A percentile compares a stretch with the other conserved stretches of the same genome.
Evolutionary conservation across 1,140 invertebrate genomes (phyloP).

Genomic region (Listronotus bonariensis): DNA sequence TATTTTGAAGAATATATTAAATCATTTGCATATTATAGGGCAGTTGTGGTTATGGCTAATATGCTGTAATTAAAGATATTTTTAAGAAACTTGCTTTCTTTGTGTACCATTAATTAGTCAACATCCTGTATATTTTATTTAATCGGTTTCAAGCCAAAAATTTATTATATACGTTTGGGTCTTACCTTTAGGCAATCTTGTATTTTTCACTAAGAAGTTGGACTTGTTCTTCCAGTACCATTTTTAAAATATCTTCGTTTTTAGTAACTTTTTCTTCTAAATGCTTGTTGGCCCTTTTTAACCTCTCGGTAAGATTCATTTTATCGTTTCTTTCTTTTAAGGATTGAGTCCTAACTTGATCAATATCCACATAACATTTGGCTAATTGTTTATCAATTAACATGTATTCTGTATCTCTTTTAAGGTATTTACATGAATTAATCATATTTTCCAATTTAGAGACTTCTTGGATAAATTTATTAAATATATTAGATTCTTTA

Average conservation of each 20-base stretch:
- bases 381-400: conserved; percentile 20
- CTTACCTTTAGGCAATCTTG: conserved; percentile 6
- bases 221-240: conserved; percentile 20
- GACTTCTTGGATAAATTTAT: conserved; percentile 4
- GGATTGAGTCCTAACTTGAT: conserved; percentile 1
- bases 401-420: conserved; percentile 26
- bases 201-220: conserved; percentile 15
- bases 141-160: too few species aligned
- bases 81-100: too few species aligned
- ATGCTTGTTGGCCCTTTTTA: conserved; percentile 17
- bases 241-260: conserved; percentile 20
- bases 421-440: conserved; percentile 22
- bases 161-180: neutral
- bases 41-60: too few species aligned
- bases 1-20: too few species aligned
- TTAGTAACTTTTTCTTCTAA: conserved; percentile 13
- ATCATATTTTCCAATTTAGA: conserved; percentile 14
- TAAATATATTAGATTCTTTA: neutral
- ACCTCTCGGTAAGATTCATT: neutral
- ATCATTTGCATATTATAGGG: too few species aligned
- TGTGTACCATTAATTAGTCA: too few species aligned
- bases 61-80: too few species aligned
- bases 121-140: too few species aligned
- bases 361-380: conserved; percentile 20
- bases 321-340: conserved; percentile 9